Evolutionary conservation across 2,113 vertebrate species (phyloP).

Genomic region (Delphinus delphis): DNA sequence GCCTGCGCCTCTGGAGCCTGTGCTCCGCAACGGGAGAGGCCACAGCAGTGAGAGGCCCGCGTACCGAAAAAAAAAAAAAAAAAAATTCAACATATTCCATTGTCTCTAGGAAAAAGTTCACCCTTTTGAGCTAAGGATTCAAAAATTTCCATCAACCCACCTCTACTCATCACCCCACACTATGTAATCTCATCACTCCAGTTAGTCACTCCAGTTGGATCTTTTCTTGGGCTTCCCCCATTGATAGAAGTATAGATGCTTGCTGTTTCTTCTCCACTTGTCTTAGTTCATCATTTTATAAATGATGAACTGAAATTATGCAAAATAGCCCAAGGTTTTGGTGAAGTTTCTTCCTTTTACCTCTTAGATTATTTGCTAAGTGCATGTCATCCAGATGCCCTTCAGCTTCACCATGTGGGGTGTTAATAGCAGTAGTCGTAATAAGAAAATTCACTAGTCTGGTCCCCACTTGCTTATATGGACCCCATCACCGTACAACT

Average conservation of each 20-base stretch:
- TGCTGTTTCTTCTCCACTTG: not conserved
- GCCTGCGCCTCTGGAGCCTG: too few species aligned
- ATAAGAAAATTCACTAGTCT: not conserved
- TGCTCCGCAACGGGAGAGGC: too few species aligned
- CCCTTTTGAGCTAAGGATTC: not conserved
- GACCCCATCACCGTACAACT: not conserved
- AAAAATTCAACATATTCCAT: not conserved
- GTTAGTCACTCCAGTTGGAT: not conserved
- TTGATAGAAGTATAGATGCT: not conserved
- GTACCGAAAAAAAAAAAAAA: too few species aligned
- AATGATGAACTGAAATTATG: not conserved
- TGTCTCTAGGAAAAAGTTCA: not conserved
- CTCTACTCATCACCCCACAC: not conserved
- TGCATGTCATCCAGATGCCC: not conserved
- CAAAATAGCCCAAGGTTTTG: not conserved
- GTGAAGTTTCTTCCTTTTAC: not conserved
- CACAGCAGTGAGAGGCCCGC: too few species aligned
- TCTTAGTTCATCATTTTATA: not conserved
- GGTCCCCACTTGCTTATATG: not conserved
- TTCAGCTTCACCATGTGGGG: not conserved
- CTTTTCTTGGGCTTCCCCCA: not conserved
- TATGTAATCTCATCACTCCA: not conserved
- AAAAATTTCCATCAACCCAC: not conserved
- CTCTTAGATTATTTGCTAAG: not conserved
- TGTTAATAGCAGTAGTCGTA: too few species aligned